phyloP scores from a whole-genome alignment of 2,888 invertebrate genomes.

The Scrobipalpa costella region DNA sequence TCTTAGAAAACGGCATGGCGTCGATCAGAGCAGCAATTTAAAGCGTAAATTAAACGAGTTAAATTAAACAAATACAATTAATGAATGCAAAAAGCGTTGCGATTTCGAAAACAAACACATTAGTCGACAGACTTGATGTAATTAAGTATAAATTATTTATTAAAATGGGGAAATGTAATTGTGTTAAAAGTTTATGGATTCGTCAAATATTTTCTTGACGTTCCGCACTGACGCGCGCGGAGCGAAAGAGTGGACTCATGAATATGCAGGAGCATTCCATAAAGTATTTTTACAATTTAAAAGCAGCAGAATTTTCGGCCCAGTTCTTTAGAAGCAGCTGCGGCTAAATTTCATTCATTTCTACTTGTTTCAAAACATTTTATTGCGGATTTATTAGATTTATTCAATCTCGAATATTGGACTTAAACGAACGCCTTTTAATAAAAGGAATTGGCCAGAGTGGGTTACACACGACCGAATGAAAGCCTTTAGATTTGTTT shows the following conservation, averaged over 20 bases:
- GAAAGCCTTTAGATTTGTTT: slow-evolving; percentile 77
- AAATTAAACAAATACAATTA: slow-evolving; percentile 69
- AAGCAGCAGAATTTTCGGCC: slow-evolving; percentile 18
- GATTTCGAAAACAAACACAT: slow-evolving; percentile 58
- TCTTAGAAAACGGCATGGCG: slow-evolving; percentile 10
- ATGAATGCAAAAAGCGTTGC: slow-evolving; percentile 60
- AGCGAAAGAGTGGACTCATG: slow-evolving; percentile 22
- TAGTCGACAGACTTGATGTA: slow-evolving; percentile 46
- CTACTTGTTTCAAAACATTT: slow-evolving; percentile 36
- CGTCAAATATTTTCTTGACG: slow-evolving; percentile 25
- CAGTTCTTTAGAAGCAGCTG: slow-evolving; percentile 18
- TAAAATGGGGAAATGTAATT: slow-evolving; percentile 31
- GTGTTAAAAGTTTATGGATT: slow-evolving; percentile 30
- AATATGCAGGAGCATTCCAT: slow-evolving; percentile 18
- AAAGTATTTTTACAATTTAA: slow-evolving; percentile 21
- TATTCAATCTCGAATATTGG: slow-evolving; percentile 31
- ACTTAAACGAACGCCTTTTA: slow-evolving; percentile 54
- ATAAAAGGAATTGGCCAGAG: slow-evolving; percentile 65
- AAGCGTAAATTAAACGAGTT: slow-evolving; percentile 64
- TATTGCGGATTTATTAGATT: slow-evolving; percentile 68
- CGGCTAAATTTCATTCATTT: not conserved
- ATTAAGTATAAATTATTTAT: slow-evolving; percentile 39
- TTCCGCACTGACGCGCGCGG: slow-evolving; percentile 8
- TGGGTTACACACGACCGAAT: slow-evolving; percentile 57
- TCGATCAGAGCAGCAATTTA: slow-evolving; percentile 60